Evolutionary conservation across 2,113 vertebrate species (phyloP).

Genomic region (Chaetorhynchus papuensis): DNA sequence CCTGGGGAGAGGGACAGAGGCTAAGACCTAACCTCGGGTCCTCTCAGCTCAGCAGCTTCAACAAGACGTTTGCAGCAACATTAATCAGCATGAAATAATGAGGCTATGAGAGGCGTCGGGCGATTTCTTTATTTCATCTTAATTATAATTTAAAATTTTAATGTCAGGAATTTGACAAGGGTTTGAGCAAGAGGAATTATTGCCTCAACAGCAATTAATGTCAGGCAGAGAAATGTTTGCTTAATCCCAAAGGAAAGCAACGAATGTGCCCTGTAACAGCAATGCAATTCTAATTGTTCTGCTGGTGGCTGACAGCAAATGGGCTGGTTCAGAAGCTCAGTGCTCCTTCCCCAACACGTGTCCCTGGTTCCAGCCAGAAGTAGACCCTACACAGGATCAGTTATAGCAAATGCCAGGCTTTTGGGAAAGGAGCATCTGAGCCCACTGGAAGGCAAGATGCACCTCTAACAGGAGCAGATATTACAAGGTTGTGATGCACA

Average conservation of each 20-base stretch:
- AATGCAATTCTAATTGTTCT: background rate
- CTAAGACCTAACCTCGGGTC: background rate
- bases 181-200: conserved; percentile 23
- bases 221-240: background rate
- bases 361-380: background rate
- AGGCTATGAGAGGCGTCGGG: background rate
- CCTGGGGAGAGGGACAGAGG: background rate
- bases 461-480: rapidly evolving
- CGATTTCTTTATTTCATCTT: conserved; percentile 46
- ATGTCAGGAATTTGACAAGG: conserved; percentile 35
- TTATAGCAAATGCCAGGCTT: background rate
- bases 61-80: background rate
- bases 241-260: conserved; percentile 5
- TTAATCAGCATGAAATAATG: conserved; percentile 50
- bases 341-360: rapidly evolving
- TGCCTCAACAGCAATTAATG: background rate
- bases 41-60: background rate
- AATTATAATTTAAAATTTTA: conserved; percentile 56
- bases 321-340: background rate
- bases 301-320: background rate
- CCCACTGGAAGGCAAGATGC: background rate
- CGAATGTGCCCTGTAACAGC: background rate
- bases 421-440: background rate
- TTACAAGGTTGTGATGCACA: background rate
- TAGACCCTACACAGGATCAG: background rate